These are phyloP conservation scores for Tinea pellionella DNA, from an alignment of 2,888 invertebrate species.

Conservation along the genomic window DNA sequence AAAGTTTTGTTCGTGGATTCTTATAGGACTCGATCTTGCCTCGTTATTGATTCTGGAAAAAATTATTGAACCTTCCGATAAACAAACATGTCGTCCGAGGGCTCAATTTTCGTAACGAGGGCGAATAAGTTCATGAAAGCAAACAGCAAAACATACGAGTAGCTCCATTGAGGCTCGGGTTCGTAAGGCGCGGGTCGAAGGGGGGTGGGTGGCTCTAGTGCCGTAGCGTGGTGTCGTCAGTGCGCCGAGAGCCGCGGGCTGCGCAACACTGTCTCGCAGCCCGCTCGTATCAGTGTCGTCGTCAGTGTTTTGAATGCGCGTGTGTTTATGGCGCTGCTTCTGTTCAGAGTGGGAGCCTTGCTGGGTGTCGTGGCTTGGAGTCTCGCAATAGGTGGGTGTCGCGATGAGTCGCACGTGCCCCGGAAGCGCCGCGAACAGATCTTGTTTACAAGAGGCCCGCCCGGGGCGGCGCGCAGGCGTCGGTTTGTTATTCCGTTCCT, in stretches of 20 bases:
- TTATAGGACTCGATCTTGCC: not conserved
- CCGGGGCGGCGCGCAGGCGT: conserved; percentile 13
- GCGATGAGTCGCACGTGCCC: conserved; percentile 5
- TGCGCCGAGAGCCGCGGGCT: conserved; percentile 30
- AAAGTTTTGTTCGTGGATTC: not conserved
- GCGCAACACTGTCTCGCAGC: conserved; percentile 45
- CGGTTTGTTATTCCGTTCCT: conserved; percentile 11
- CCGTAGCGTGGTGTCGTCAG: conserved; percentile 21
- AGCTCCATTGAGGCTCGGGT: not conserved
- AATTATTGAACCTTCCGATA: not conserved
- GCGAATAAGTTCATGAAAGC: not conserved
- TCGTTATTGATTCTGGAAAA: not conserved
- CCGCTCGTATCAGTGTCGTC: conserved; percentile 58
- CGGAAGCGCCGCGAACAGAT: conserved; percentile 1
- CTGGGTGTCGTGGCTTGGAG: conserved; percentile 59
- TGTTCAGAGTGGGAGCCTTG: conserved; percentile 74
- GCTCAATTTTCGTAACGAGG: not conserved
- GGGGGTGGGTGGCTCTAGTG: not conserved
- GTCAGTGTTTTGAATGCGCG: conserved; percentile 65
- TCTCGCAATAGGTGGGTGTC: conserved; percentile 50
- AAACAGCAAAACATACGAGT: not conserved
- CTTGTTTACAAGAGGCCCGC: conserved; percentile 13
- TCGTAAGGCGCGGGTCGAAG: not conserved
- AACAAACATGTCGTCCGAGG: not conserved
- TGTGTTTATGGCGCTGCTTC: conserved; percentile 84